Base-by-base conservation (phyloP, 1,140 invertebrate species). In the Bradysia coprophila region DNA sequence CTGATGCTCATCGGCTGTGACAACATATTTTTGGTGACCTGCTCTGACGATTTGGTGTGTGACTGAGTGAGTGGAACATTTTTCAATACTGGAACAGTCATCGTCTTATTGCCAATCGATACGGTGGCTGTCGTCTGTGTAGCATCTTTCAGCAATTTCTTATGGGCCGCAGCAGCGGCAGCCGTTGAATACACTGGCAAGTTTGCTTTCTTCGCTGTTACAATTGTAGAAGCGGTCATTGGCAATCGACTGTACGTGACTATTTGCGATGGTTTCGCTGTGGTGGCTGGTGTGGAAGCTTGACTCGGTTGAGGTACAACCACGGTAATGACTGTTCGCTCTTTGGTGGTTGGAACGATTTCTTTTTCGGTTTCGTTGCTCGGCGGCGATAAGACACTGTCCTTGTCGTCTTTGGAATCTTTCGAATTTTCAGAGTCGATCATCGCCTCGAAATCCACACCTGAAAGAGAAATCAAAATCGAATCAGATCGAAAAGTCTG, bases 51-150 rank as follows among this genome's bases (percentile, higher is more conserved):
- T n/a, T 22, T 21, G 11, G 3, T 13, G 6, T 13, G 38, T 19
- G 16, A 18, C 18, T 6, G 20, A 22, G 38, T 18, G 21, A 39
- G 10, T 23, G 20, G 38, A 39, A 39, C 21, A 39, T 59, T 68
- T 47, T 71, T 72, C n/a, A 72, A 49, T 31, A 73, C 57, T 6
- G 70, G 70, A 22, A 73, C 70, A 10, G 70, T 71, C 44, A 73
- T 73, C 15, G 68, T 72, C 48, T 69, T 68, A 49, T 72, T 72
- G 10, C 68, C 69, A 41, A 72, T 72, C 3, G 69, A 72, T 13
- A 72, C 69, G 19, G 60, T 61, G 21, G 58, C 56, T 39, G 57
- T 57, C 6, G 55, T 55, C 43, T 58, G 55, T 5, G 52, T 59
- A 2, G 55, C 52, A 34, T 57, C 54, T 10, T 42, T 42, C n/a